Evolutionary conservation across 30 jellyfish, hydroid and myxozoan genomes (phyloP).

Genomic region (Turritopsis rubra): DNA sequence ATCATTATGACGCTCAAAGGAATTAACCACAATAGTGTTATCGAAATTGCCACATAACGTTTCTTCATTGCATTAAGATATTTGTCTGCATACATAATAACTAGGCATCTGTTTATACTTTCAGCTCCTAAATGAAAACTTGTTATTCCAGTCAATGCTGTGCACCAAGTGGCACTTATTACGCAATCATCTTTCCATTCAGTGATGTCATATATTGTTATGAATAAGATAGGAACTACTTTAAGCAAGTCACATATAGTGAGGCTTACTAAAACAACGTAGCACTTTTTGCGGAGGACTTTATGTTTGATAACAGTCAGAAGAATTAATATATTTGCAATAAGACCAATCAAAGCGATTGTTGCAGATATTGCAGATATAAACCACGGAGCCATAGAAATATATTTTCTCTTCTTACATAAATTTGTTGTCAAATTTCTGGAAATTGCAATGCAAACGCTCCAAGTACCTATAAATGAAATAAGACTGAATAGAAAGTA

Average conservation of each 20-base stretch:
- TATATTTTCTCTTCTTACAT: too few species aligned
- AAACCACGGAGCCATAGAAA: too few species aligned
- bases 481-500: too few species aligned
- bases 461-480: too few species aligned
- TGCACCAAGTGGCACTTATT: conserved; percentile 25
- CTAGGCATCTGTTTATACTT: conserved; percentile 50
- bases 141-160: conserved; percentile 28
- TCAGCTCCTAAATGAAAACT: conserved; percentile 57
- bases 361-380: conserved; percentile 13
- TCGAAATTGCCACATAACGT: conserved; percentile 1
- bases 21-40: conserved; percentile 34
- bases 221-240: conserved; percentile 27
- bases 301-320: conserved; percentile 37
- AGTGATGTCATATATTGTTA: conserved; percentile 23
- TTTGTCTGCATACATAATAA: conserved; percentile 36
- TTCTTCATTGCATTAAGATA: conserved; percentile 17
- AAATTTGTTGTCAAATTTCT: too few species aligned
- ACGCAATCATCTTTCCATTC: conserved; percentile 25
- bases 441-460: too few species aligned
- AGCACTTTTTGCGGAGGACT: conserved; percentile 39
- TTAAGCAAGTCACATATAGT: conserved; percentile 52
- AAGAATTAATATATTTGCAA: conserved; percentile 45
- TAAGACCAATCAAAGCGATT: conserved; percentile 6
- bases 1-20: conserved; percentile 25
- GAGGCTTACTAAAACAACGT: conserved; percentile 45